Conservation (phyloP, 2,113 vertebrate species). For the Papio anubis region DNA sequence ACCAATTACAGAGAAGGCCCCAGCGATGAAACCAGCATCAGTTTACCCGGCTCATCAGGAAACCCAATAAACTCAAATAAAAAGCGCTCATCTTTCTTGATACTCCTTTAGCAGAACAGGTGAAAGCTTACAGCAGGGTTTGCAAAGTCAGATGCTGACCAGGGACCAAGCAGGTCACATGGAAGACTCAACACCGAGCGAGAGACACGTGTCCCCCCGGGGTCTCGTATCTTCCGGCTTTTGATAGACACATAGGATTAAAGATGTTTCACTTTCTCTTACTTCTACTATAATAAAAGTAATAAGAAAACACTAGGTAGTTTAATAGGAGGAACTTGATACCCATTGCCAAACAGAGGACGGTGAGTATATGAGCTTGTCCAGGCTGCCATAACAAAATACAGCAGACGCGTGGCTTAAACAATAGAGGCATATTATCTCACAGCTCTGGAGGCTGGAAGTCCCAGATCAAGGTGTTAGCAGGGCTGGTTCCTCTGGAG, state of each 20-base stretch:
- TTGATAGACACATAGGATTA: background rate
- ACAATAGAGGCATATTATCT: no score
- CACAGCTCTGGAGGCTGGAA: no score
- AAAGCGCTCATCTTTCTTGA: background rate
- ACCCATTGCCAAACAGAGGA: background rate
- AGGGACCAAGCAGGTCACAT: no score
- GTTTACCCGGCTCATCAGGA: no score
- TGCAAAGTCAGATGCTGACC: no score
- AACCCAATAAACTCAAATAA: background rate
- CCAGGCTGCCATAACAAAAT: no score
- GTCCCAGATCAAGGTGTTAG: no score
- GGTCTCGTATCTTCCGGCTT: background rate
- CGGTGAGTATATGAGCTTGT: fast-evolving
- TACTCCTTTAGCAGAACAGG: background rate
- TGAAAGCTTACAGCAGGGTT: no score
- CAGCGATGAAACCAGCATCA: background rate
- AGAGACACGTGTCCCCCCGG: background rate
- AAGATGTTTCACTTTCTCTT: background rate
- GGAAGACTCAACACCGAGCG: fast-evolving
- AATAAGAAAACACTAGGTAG: fast-evolving
- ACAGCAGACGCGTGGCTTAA: no score
- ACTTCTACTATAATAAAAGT: background rate
- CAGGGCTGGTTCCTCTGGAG: no score
- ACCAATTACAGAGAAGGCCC: background rate
- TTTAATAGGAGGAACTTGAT: background rate